Evolutionary conservation across 2,888 invertebrate species (phyloP), one percentile per base, ranked within the genome.

Genomic region (Ashinkailepas kermadecensis): DNA sequence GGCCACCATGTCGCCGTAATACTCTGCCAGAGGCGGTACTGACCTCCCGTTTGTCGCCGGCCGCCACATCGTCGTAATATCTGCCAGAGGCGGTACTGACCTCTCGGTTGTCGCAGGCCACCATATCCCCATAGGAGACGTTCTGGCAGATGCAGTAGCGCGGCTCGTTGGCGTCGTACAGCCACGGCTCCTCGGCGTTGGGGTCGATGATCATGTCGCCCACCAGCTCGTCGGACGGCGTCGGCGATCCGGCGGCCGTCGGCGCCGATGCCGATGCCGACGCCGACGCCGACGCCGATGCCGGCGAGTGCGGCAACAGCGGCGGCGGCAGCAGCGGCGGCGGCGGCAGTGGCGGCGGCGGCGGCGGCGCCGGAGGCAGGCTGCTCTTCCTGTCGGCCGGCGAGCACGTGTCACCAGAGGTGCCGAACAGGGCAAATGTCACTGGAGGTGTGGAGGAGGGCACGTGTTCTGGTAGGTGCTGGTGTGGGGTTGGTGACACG

Each of bases 11-110:
- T 97, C 96, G 0, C 98, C 98, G 86, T 97, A 98, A 97, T 96
- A 88, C 98, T 96, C 89, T 97, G 97, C 88, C 98, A 98, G 85
- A 97, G 92, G 88, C 97, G 98, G 88, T 98, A 98, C 93, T 92
- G 88, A 96, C 96, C 87, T 96, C 95, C 88, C 95, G 94, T 88
- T 98, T 98, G 89, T 99, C 99, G 89, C 99, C 99, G 83, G 98
- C 99, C 78, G 99, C 97, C 99, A 99, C 99, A 87, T 97, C 96
- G 0, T 98, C 98, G 86, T 97, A 98, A 97, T 96, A 98, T 96
- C 89, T 97, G 97, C 88, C 98, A 98, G 85, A 97, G 92, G 88
- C 97, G 98, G 88, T 98, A 98, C 93, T 92, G 88, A 96, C 96
- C 87, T 96, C 95, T 88, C 95, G 94, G 88, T 98, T 98, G 89